Conservation (phyloP, 2,113 vertebrate species). For the Penelope pileata region DNA sequence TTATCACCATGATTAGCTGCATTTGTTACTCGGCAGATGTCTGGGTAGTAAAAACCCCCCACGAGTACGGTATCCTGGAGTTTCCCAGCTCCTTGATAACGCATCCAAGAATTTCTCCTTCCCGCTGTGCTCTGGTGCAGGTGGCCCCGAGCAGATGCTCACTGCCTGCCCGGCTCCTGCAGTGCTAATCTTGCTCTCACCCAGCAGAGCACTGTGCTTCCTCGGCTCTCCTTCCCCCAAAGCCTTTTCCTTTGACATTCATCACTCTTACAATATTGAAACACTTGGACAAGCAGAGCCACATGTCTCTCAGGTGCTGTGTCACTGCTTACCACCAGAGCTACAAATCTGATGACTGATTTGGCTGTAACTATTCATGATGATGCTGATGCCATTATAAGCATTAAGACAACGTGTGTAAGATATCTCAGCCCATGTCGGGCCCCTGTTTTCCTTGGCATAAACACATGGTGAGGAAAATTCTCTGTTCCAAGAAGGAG, state of each 20-base stretch:
- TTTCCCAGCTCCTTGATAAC: slow-evolving; percentile 48
- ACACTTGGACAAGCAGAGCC: not conserved
- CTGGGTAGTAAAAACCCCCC: slow-evolving; percentile 57
- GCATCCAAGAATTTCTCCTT: slow-evolving; percentile 43
- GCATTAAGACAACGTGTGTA: not conserved
- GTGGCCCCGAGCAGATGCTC: slow-evolving; percentile 56
- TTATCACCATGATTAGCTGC: slow-evolving; percentile 37
- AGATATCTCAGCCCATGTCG: not conserved
- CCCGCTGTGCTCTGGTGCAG: slow-evolving; percentile 40
- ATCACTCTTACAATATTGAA: not conserved
- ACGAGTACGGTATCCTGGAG: slow-evolving; percentile 48
- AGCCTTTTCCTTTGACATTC: not conserved
- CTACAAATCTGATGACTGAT: not conserved
- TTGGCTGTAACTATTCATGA: not conserved
- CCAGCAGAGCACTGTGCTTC: not conserved
- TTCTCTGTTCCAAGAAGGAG: not conserved
- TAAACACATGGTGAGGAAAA: not conserved
- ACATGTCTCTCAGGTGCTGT: not conserved
- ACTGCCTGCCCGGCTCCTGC: not conserved
- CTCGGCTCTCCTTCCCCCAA: not conserved
- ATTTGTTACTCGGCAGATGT: slow-evolving; percentile 68
- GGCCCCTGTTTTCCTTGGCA: not conserved
- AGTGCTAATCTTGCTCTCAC: not conserved
- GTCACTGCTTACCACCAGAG: not conserved
- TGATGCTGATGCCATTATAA: not conserved